Base-by-base conservation (phyloP, 2,797 vertebrate genomes). In the Poecilia gillii region DNA sequence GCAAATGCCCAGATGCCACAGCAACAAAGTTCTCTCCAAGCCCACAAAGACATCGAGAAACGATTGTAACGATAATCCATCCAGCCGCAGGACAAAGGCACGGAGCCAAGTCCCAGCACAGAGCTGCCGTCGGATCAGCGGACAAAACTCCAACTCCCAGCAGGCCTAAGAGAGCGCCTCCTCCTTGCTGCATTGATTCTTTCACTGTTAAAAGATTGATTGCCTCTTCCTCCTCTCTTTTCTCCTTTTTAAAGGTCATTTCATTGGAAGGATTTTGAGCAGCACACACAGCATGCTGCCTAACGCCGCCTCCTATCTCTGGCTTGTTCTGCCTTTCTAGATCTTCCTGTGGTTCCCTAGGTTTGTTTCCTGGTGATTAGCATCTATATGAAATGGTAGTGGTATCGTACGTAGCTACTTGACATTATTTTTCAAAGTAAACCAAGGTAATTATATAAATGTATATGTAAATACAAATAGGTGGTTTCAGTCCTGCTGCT, bases 401-500 rank as follows among this genome's bases (percentile, higher is more conserved):
- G 89, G 92, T 95, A 92, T 93, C 84, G 90, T 94, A 93, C 87
- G 89, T 94, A 94, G 93, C 92, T 94, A 94, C 92, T 94, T 91
- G 87, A 93, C 91, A 91, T 92, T 92, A 92, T 91, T 93, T 91
- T 92, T 91, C 86, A 90, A 86, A 94, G 79, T 85, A 91, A 94
- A 93, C 89, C 83, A 86, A 91, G 92, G 89, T 36, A 92, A 91
- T 89, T 93, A 94, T 92, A 93, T 93, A 93, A 86, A 93, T 92
- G 88, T 94, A 93, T 90, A 89, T 91, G 89, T 94, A 90, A 86
- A 92, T 89, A 92, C 90, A 87, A 86, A 90, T 86, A 90, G 79
- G 85, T 74, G 78, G 82, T 83, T 77, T 81, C 80, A 91, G 93
- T 94, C 87, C 93, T 92, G 93, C 93, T 92, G 92, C 94, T 94